These are phyloP conservation scores for Neolamprologus brichardi DNA, from an alignment of 2,113 vertebrate genomes.

Conservation along the genomic window DNA sequence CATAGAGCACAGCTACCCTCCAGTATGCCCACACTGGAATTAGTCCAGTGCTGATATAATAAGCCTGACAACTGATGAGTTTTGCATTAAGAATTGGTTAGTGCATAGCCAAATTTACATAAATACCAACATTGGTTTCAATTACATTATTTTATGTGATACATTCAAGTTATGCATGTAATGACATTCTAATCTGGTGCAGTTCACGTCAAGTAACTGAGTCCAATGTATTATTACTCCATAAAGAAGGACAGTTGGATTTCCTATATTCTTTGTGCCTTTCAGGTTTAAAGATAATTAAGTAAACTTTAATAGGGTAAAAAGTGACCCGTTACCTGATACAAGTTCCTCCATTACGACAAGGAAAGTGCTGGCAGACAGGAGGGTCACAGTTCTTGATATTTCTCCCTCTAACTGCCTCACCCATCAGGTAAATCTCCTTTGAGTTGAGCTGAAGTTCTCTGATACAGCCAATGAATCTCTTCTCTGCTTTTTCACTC, in stretches of 20 bases:
- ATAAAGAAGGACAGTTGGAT: neutral
- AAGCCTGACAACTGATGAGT: neutral
- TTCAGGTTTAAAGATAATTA: neutral
- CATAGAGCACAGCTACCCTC: neutral
- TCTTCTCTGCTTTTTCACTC: conserved; percentile 46
- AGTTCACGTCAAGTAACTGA: neutral
- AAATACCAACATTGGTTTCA: neutral
- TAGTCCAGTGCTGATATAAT: neutral
- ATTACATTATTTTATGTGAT: neutral
- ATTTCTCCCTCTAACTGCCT: conserved; percentile 75
- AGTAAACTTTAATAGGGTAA: neutral
- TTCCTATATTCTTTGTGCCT: neutral
- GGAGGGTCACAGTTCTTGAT: conserved; percentile 76
- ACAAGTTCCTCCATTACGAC: conserved; percentile 80
- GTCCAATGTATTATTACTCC: neutral
- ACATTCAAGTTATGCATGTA: neutral
- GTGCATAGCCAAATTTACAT: neutral
- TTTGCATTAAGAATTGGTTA: neutral
- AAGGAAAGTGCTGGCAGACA: conserved; percentile 73
- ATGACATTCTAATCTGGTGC: neutral
- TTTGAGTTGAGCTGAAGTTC: conserved; percentile 79
- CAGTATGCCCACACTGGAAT: neutral
- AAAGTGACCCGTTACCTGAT: conserved; percentile 67
- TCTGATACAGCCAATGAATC: conserved; percentile 76
- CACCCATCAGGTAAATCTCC: conserved; percentile 72